phyloP scores from a whole-genome alignment of 2,888 invertebrate species.

The Epinotia bilunana region DNA sequence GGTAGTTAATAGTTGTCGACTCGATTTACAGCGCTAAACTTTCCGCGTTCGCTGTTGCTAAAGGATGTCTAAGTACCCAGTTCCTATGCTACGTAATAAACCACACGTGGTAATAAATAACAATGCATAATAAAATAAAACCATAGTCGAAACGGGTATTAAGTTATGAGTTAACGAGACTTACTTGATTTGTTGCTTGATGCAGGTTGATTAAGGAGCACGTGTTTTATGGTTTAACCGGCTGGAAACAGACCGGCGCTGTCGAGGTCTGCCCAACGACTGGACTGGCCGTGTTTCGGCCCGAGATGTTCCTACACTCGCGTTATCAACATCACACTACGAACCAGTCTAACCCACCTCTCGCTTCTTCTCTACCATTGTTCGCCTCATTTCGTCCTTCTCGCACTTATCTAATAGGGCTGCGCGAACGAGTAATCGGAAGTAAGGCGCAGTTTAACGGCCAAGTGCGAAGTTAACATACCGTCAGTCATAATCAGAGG shows the following conservation, averaged over 20 bases:
- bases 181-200: slow-evolving; percentile 61
- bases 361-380: slow-evolving; percentile 15
- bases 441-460: slow-evolving; percentile 48
- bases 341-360: slow-evolving; percentile 30
- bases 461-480: slow-evolving; percentile 40
- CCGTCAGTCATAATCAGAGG: slow-evolving; percentile 11
- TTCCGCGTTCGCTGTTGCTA: slow-evolving; percentile 13
- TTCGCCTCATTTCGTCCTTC: slow-evolving; percentile 13
- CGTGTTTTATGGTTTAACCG: slow-evolving; percentile 66
- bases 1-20: not conserved
- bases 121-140: slow-evolving; percentile 4
- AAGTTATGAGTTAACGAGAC: slow-evolving; percentile 52
- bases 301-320: slow-evolving; percentile 24
- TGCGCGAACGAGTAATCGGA: slow-evolving; percentile 40
- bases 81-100: not conserved
- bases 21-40: slow-evolving; percentile 2
- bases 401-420: slow-evolving; percentile 25
- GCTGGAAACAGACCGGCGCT: slow-evolving; percentile 66
- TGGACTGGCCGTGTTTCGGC: slow-evolving; percentile 76
- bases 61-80: not conserved
- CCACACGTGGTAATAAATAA: slow-evolving; percentile 2
- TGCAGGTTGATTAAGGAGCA: slow-evolving; percentile 69
- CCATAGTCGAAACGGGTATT: not conserved
- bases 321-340: slow-evolving; percentile 36
- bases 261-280: slow-evolving; percentile 75